phyloP scores from a whole-genome alignment of 2,888 invertebrate genomes.

The Zele albiditarsus region DNA sequence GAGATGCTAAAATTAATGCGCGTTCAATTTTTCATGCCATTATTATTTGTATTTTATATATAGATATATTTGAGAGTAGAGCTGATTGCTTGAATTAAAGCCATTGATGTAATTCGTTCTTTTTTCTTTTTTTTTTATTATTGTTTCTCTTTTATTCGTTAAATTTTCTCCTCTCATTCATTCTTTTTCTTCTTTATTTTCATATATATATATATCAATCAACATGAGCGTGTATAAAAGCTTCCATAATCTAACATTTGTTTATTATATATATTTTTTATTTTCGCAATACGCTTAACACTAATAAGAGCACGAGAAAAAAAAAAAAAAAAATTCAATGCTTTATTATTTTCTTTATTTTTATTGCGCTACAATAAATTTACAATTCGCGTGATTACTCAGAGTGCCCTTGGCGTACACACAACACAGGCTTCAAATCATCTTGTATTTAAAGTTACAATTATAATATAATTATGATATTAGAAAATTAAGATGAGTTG shows the following conservation, averaged over 20 bases:
- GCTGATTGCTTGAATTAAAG: conserved; percentile 44
- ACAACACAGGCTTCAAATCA: conserved; percentile 29
- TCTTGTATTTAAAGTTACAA: conserved; percentile 24
- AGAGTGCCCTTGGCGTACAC: conserved; percentile 37
- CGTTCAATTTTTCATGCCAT: conserved; percentile 44
- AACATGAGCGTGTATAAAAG: conserved; percentile 47
- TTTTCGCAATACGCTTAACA: conserved; percentile 7
- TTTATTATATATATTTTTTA: conserved; percentile 21
- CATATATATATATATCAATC: neutral
- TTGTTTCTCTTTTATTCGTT: neutral
- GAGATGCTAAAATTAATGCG: conserved; percentile 36
- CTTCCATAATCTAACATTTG: conserved; percentile 42
- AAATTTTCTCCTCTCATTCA: neutral
- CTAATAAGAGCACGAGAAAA: neutral
- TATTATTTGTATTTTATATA: conserved; percentile 46
- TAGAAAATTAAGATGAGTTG: conserved; percentile 32
- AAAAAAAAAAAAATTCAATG: no score
- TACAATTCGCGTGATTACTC: neutral
- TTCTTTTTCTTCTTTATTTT: neutral
- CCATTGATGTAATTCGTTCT: conserved; percentile 18
- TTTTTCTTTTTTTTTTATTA: conserved; percentile 28
- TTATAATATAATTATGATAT: conserved; percentile 25
- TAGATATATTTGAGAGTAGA: conserved; percentile 40
- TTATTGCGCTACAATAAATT: neutral
- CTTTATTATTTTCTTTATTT: neutral